Evolutionary conservation across 2,797 vertebrate species (phyloP).

Genomic region (Euphonia xanthogaster): DNA sequence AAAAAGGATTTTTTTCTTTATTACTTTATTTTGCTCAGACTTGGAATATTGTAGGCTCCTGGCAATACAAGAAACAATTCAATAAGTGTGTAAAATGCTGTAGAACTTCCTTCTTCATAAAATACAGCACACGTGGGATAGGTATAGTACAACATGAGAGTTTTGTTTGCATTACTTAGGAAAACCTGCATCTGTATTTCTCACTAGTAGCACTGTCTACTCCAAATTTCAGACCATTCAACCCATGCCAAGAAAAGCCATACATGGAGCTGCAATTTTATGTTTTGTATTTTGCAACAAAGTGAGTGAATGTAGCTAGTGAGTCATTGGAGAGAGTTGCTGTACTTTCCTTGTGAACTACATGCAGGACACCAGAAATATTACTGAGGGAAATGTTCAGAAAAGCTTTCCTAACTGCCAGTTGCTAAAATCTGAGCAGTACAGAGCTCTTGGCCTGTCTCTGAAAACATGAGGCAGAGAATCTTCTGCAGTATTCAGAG

Average conservation of each 20-base stretch:
- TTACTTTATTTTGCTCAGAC: background rate
- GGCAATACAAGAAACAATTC: background rate
- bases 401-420: background rate
- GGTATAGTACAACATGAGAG: fast-evolving
- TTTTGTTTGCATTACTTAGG: background rate
- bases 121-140: background rate
- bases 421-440: background rate
- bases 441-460: background rate
- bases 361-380: background rate
- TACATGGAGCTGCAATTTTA: background rate
- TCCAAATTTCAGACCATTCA: background rate
- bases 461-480: background rate
- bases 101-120: background rate
- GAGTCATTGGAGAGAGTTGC: background rate
- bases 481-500: background rate
- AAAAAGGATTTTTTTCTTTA: background rate
- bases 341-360: background rate
- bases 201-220: background rate
- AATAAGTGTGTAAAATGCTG: background rate
- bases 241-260: background rate
- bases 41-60: background rate
- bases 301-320: background rate
- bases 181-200: background rate
- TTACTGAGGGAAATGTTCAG: background rate
- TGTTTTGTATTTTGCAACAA: background rate